Conservation (phyloP, 2,888 invertebrate genomes). For the Apodemia duryi region DNA sequence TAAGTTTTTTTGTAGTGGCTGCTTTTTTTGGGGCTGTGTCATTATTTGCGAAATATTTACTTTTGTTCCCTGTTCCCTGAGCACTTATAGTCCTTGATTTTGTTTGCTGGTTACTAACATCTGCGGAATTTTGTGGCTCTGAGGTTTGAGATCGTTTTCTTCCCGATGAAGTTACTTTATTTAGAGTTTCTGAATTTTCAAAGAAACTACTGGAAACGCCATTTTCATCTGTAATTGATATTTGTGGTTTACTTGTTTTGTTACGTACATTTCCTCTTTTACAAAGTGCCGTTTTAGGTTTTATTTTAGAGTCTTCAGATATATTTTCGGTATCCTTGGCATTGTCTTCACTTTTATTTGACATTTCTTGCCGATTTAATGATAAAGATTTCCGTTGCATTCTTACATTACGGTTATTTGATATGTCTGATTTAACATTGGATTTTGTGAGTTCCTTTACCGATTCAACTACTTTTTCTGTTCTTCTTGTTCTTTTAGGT, state of each 20-base stretch:
- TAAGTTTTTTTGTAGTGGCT: constrained; percentile 35
- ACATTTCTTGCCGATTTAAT: constrained; percentile 23
- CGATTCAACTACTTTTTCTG: constrained; percentile 20
- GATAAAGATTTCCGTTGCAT: constrained; percentile 26
- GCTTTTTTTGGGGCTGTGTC: constrained; percentile 29
- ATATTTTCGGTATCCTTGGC: constrained; percentile 9
- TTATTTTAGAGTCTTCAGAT: constrained; percentile 19
- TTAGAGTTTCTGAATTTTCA: constrained; percentile 30
- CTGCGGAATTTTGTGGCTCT: constrained; percentile 24
- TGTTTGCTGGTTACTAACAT: constrained; percentile 19
- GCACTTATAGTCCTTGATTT: constrained; percentile 56
- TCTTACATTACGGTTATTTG: constrained; percentile 8
- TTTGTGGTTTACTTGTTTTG: constrained; percentile 38
- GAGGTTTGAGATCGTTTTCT: constrained; percentile 38
- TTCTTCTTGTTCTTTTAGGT: constrained; percentile 49
- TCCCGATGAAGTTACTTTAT: constrained; percentile 25
- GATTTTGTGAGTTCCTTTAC: constrained; percentile 7
- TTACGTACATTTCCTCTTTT: constrained; percentile 25
- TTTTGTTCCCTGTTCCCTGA: constrained; percentile 46
- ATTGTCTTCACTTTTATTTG: constrained; percentile 11
- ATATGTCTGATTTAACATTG: constrained; percentile 3
- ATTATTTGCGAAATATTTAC: constrained; percentile 53
- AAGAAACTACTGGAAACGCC: constrained; percentile 54
- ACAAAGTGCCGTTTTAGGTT: constrained; percentile 22
- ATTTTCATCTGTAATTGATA: constrained; percentile 44